Evolutionary conservation across 2,888 invertebrate species (phyloP).

Genomic region (Chaetogeoica ovagalla): DNA sequence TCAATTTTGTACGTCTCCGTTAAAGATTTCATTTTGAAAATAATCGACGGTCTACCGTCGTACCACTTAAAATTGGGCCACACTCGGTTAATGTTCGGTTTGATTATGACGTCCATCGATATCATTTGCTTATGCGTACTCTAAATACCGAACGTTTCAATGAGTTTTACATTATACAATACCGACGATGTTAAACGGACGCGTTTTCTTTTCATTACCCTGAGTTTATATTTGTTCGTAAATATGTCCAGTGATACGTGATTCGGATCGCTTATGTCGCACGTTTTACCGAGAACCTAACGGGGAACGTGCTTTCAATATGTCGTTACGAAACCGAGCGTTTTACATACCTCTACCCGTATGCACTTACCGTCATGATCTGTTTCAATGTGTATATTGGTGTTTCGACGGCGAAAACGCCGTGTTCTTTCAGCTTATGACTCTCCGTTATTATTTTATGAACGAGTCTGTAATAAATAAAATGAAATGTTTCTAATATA

Average conservation of each 20-base stretch:
- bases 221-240: neutral
- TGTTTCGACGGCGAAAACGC: conserved; percentile 18
- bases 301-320: neutral
- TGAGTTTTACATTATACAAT: too few relatives aligned
- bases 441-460: conserved; percentile 3
- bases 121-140: conserved; percentile 15
- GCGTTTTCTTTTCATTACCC: neutral
- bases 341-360: too few relatives aligned
- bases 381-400: conserved; percentile 9
- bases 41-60: neutral
- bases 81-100: conserved; percentile 1
- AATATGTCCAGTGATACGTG: conserved; percentile 13
- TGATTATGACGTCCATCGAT: neutral
- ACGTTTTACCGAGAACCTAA: conserved; percentile 13
- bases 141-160: neutral
- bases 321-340: neutral
- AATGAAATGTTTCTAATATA: too few relatives aligned
- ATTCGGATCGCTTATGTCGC: neutral
- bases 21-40: conserved; percentile 2
- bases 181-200: too few relatives aligned
- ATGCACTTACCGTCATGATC: conserved; percentile 15
- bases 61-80: conserved; percentile 43
- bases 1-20: conserved; percentile 13
- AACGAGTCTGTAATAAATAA: neutral
- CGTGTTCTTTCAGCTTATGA: neutral